Evolutionary conservation across 2,888 invertebrate species (phyloP), one percentile per base, ranked within the genome.

Genomic region (Drosophila planitibia): DNA sequence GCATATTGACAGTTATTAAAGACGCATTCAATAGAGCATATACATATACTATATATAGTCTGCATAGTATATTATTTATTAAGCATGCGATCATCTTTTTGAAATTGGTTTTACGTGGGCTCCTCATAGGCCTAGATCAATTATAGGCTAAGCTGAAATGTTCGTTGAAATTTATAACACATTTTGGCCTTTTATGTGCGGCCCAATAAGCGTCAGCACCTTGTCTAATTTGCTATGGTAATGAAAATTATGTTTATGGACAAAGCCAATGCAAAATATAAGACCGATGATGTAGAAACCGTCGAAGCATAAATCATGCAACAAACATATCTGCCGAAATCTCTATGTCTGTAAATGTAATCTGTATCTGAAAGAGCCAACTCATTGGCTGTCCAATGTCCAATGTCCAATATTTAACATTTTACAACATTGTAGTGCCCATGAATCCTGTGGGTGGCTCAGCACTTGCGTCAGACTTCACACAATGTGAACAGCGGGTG

Each of bases 191-290:
- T 78, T 81, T 76, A 72, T 78, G 70, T 55, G 75, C 53, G 61
- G 70, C 33, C 79, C 77, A 89, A 86, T 83, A 79, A 87, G 87
- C 91, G 83, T 91, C 91, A 91, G 89, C 91, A 90, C 91, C 89
- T 91, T 87, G 81, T 85, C 90, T 90, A 91, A 91, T 91, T 90
- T 90, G 91, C 83, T 82, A 85, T 82, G 89, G 84, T 90, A 90
- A 90, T 90, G 89, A 84, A 84, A 87, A 85, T 84, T 82, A 83
- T 79, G 79, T 75, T 85, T 76, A 81, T 72, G 78, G 69, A 74
- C 63, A 84, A 84, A 76, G 63, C 60, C 67, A 75, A 77, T 83
- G 81, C 82, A 77, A 86, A 88, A 84, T 70, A 67, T 39, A 61
- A 39, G 33, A 69, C 32, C 28, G 4, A 22, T 30, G 47, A 53